These are phyloP conservation scores for Campylorhamphus procurvoides DNA, from an alignment of 2,113 vertebrate species.

Conservation along the genomic window DNA sequence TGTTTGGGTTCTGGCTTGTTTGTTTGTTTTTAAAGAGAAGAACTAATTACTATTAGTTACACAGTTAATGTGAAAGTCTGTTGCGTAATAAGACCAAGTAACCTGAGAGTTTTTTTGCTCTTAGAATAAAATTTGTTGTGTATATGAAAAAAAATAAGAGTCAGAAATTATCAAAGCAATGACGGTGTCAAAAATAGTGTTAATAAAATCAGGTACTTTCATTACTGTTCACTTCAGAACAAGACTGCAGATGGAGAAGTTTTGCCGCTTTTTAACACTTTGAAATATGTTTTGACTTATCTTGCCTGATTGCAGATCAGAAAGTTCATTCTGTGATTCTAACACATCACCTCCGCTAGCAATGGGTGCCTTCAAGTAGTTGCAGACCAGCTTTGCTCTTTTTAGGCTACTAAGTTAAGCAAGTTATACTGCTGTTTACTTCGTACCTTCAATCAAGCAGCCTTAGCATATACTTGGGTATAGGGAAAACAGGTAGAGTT, in stretches of 20 bases:
- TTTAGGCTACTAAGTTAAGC: not conserved
- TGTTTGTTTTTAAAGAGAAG: not conserved
- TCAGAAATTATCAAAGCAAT: not conserved
- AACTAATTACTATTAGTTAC: not conserved
- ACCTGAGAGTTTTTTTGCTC: not conserved
- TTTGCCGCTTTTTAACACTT: not conserved
- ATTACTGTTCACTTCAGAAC: not conserved
- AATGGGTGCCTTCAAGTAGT: not conserved
- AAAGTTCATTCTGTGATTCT: not conserved
- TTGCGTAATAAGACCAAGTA: not conserved
- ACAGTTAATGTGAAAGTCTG: not conserved
- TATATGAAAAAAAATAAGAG: not conserved
- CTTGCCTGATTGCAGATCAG: not conserved
- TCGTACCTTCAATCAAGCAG: not conserved
- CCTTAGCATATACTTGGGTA: accelerated
- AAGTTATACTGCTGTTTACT: not conserved
- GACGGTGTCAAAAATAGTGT: not conserved
- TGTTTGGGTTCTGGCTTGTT: not conserved
- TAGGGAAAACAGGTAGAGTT: not conserved
- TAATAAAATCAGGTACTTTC: not conserved
- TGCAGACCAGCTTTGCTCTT: not conserved
- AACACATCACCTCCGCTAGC: not conserved
- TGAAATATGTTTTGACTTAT: not conserved
- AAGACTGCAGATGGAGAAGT: not conserved
- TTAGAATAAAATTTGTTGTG: not conserved